phyloP scores from a whole-genome alignment of 1,140 invertebrate species.

The Riptortus pedestris region DNA sequence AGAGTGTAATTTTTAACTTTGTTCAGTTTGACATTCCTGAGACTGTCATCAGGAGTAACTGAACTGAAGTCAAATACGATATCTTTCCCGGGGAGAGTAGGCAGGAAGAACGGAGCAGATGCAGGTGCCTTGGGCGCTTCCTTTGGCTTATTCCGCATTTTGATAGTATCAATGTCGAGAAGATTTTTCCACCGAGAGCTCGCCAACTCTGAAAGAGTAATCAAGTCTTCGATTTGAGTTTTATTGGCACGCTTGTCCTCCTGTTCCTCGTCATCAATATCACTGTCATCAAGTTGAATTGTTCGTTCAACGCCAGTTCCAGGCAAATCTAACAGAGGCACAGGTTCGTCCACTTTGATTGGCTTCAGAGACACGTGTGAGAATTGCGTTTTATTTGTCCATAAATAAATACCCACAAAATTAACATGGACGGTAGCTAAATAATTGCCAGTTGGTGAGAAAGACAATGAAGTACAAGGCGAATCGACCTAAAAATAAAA shows the following conservation, averaged over 20 bases:
- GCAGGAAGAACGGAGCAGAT: constrained; percentile 88
- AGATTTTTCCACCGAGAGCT: constrained; percentile 89
- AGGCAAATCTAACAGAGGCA: constrained; percentile 52
- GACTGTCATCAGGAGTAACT: constrained; percentile 34
- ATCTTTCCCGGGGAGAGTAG: constrained; percentile 67
- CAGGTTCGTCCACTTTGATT: constrained; percentile 47
- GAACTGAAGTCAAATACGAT: constrained; percentile 65
- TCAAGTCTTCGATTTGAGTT: constrained; percentile 66
- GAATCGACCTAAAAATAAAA: constrained; percentile 46
- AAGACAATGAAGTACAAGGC: constrained; percentile 69
- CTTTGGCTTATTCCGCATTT: constrained; percentile 83
- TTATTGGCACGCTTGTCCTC: constrained; percentile 55
- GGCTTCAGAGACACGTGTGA: constrained; percentile 65
- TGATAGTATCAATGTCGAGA: constrained; percentile 80
- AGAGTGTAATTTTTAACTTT: constrained; percentile 46
- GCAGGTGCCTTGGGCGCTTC: constrained; percentile 67
- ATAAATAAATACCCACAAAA: constrained; percentile 82
- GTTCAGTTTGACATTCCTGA: constrained; percentile 36
- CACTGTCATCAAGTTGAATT: constrained; percentile 32
- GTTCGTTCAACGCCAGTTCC: constrained; percentile 34
- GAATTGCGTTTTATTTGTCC: constrained; percentile 84
- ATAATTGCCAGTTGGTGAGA: constrained; percentile 85
- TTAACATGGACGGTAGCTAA: constrained; percentile 81
- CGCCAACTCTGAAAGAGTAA: constrained; percentile 77
- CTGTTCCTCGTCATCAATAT: constrained; percentile 41